Evolutionary conservation across 2,113 vertebrate genomes (phyloP).

Genomic region (Nerophis ophidion): DNA sequence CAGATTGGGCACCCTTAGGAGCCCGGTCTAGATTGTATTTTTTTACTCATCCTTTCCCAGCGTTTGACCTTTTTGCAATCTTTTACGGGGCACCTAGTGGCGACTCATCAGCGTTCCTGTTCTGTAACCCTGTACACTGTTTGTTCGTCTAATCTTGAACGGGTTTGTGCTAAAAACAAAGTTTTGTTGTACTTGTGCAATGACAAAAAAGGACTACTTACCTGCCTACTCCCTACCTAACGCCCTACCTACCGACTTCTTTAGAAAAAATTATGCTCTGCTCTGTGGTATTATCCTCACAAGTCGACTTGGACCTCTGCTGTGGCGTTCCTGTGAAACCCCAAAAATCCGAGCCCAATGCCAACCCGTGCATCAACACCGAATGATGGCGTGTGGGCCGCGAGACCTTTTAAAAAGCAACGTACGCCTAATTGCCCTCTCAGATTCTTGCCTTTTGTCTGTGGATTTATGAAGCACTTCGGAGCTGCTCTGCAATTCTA

Average conservation of each 20-base stretch:
- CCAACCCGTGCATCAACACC: conserved; percentile 47
- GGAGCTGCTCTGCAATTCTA: conserved; percentile 52
- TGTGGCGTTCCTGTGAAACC: conserved; percentile 53
- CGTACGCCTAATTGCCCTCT: conserved; percentile 58
- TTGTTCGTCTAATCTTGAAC: too few species aligned
- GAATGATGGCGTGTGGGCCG: conserved; percentile 60
- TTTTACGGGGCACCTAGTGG: too few species aligned
- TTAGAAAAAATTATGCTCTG: not conserved
- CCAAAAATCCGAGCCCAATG: conserved; percentile 67
- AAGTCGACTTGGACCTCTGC: conserved; percentile 27
- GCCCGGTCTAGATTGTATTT: too few species aligned
- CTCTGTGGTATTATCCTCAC: conserved; percentile 33
- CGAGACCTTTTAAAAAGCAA: conserved; percentile 57
- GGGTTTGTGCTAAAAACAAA: too few species aligned
- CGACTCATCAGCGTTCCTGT: too few species aligned
- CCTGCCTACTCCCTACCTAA: not conserved
- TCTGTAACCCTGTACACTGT: too few species aligned
- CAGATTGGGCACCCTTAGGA: too few species aligned
- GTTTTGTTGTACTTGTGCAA: too few species aligned
- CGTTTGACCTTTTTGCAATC: too few species aligned
- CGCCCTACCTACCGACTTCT: conserved; percentile 20
- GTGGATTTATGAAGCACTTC: conserved; percentile 61
- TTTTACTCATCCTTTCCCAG: too few species aligned
- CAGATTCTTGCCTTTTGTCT: conserved; percentile 62
- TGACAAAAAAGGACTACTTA: too few species aligned